Evolutionary conservation across 1,140 invertebrate genomes (phyloP), one percentile per base, ranked within the genome.

Genomic region (Apis laboriosa): DNA sequence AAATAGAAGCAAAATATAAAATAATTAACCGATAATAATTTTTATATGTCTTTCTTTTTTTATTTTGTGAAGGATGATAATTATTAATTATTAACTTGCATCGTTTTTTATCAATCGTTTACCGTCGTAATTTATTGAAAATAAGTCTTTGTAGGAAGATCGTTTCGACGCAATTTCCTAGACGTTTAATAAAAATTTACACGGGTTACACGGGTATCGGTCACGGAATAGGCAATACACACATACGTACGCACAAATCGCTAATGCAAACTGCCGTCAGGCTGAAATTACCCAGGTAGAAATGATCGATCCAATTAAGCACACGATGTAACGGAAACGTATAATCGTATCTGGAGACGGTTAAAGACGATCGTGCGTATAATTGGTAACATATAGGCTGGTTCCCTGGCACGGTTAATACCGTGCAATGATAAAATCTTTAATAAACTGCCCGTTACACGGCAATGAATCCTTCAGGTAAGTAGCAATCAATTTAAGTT

Each of bases 291-390:
- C 80, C 51, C 58, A 60, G 75, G 58, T 83, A 78, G 80, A 83
- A 83, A 77, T 70, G 80, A 84, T 84, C 82, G 77, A 70, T 84
- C 70, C 82, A 73, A 84, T 80, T 80, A 84, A 84, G 77, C 70
- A 73, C 24, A 68, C 77, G 77, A 70, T 67, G 70, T 74, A 84
- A 80, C 67, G 75, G 76, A 78, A 83, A 81, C 66, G 80, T 82
- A 68, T 82, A 77, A 82, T 82, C 64, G 73, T 61, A 77, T 77
- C 64, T 61, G 19, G 49, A 67, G 55, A 82, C 64, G 64, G 49
- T 68, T 76, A 77, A 81, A 68, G 80, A 81, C 49, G 49, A 43
- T 77, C 64, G 55, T 66, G 64, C 73, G 80, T 68, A 53, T 82
- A 82, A 82, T 82, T 77, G 80, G 73, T 68, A 82, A 82, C 70